phyloP scores from a whole-genome alignment of 2,888 invertebrate species.

The Metallyticus violacea region DNA sequence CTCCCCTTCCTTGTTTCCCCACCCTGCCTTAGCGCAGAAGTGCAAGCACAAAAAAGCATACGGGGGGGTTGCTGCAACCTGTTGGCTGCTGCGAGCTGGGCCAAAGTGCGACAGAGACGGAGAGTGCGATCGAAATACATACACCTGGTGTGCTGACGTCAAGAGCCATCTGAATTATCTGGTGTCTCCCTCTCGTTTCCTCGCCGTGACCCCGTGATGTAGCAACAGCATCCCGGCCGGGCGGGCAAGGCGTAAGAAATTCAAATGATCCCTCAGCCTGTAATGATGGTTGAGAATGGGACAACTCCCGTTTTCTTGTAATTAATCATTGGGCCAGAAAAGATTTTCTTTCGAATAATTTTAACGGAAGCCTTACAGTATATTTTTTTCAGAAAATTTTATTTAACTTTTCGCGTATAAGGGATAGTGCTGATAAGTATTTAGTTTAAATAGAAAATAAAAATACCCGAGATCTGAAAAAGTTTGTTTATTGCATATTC shows the following conservation, averaged over 20 bases:
- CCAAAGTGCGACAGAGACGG: background rate
- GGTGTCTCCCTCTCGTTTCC: background rate
- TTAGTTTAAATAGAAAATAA: too few relatives aligned
- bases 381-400: too few relatives aligned
- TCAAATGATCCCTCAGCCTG: background rate
- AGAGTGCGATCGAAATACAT: slow-evolving; percentile 8
- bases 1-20: background rate
- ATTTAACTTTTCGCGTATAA: too few relatives aligned
- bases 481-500: too few relatives aligned
- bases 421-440: too few relatives aligned
- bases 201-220: background rate
- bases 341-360: too few relatives aligned
- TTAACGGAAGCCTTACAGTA: too few relatives aligned
- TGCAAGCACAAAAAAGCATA: background rate
- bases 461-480: too few relatives aligned
- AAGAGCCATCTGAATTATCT: slow-evolving; percentile 14
- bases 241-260: background rate
- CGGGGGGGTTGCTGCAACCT: background rate
- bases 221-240: background rate
- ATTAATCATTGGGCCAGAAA: background rate
- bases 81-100: background rate
- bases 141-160: slow-evolving; percentile 8
- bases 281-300: background rate
- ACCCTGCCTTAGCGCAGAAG: background rate
- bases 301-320: too few relatives aligned